These are phyloP conservation scores for Cheilosia pagana DNA, from an alignment of 2,888 invertebrate genomes.

Conservation along the genomic window DNA sequence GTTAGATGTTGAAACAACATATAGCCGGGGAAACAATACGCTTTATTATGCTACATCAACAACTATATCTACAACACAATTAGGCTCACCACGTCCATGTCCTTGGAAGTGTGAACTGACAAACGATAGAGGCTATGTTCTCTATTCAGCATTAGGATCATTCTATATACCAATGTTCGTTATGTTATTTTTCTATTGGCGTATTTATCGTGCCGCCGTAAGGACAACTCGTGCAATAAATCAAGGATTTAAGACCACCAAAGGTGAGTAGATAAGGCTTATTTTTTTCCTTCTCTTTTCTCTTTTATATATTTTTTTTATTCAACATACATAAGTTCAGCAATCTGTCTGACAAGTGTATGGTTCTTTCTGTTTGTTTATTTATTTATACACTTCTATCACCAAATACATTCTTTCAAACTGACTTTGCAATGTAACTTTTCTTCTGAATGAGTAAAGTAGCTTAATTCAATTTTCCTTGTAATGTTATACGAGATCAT, in stretches of 20 bases:
- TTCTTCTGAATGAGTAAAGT: slow-evolving; percentile 59
- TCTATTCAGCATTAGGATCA: slow-evolving; percentile 98
- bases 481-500: slow-evolving; percentile 5
- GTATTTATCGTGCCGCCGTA: slow-evolving; percentile 97
- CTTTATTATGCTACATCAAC: slow-evolving; percentile 80
- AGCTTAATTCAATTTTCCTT: slow-evolving; percentile 46
- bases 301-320: slow-evolving; percentile 38
- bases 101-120: slow-evolving; percentile 96
- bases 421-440: slow-evolving; percentile 51
- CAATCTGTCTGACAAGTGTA: slow-evolving; percentile 63
- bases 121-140: slow-evolving; percentile 97
- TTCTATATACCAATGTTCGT: slow-evolving; percentile 99
- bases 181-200: slow-evolving; percentile 99
- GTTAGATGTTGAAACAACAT: slow-evolving; percentile 80
- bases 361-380: slow-evolving; percentile 37
- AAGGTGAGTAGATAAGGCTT: slow-evolving; percentile 84
- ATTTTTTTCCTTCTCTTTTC: slow-evolving; percentile 15
- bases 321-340: slow-evolving; percentile 48
- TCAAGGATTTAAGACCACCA: slow-evolving; percentile 94
- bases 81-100: slow-evolving; percentile 86
- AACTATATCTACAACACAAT: slow-evolving; percentile 64
- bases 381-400: slow-evolving; percentile 30
- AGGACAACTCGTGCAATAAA: slow-evolving; percentile 96
- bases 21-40: slow-evolving; percentile 83
- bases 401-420: slow-evolving; percentile 29